phyloP scores from a whole-genome alignment of 2,797 vertebrate genomes.

The Acanthurus leucopareius region DNA sequence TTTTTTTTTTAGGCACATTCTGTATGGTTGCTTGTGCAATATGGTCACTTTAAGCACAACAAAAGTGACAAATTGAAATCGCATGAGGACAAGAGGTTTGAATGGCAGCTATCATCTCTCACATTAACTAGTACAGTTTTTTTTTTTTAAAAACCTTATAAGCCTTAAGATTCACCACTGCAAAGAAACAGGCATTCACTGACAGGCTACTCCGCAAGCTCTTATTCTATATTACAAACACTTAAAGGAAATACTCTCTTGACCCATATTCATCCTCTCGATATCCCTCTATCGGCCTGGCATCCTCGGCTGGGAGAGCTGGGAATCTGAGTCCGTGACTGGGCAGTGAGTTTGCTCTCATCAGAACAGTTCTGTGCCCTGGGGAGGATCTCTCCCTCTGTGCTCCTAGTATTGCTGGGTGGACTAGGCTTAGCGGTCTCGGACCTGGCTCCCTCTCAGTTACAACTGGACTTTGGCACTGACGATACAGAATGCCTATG shows the following conservation, averaged over 20 bases:
- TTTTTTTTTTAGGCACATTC: constrained; percentile 76
- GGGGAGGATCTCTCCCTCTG: constrained; percentile 62
- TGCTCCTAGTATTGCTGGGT: constrained; percentile 63
- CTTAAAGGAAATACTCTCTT: constrained; percentile 75
- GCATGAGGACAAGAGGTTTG: constrained; percentile 31
- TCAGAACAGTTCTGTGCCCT: constrained; percentile 66
- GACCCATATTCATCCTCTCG: constrained; percentile 56
- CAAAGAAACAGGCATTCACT: constrained; percentile 52
- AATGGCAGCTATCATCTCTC: constrained; percentile 31
- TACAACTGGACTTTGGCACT: constrained; percentile 75
- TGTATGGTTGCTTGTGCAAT: constrained; percentile 68
- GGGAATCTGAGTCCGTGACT: constrained; percentile 70
- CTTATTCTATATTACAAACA: constrained; percentile 27
- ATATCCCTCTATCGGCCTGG: constrained; percentile 45
- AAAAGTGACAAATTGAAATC: constrained; percentile 54
- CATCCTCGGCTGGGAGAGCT: constrained; percentile 51
- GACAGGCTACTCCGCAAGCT: constrained; percentile 42
- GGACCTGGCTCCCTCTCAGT: constrained; percentile 68
- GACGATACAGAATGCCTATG: constrained; percentile 76
- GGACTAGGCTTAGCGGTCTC: constrained; percentile 71
- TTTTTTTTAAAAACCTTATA: background rate
- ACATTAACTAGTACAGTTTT: constrained; percentile 24
- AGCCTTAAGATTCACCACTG: constrained; percentile 53
- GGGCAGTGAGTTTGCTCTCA: constrained; percentile 72
- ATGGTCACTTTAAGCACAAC: constrained; percentile 55